phyloP scores from a whole-genome alignment of 35 echinoderm and acorn worm species.

The Diadema setosum region DNA sequence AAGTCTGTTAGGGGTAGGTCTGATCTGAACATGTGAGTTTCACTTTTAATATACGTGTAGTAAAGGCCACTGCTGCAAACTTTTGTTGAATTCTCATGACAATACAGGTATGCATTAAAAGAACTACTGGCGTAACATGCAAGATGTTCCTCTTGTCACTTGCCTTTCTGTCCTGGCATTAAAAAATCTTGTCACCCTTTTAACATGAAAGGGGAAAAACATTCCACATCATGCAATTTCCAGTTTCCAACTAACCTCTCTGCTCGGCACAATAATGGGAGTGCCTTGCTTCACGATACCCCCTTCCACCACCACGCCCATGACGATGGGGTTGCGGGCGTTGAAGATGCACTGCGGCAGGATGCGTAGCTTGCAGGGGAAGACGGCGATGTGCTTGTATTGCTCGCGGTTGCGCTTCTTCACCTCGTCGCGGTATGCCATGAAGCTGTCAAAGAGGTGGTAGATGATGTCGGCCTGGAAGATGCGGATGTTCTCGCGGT shows the following conservation, averaged over 20 bases:
- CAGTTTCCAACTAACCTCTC: conserved; percentile 91
- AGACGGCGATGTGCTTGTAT: conserved; percentile 93
- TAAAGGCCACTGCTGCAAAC: too few species aligned
- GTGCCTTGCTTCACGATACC: conserved; percentile 93
- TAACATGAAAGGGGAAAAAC: too few species aligned
- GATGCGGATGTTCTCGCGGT: conserved; percentile 86
- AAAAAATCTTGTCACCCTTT: too few species aligned
- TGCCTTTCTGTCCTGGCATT: too few species aligned
- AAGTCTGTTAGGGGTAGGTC: too few species aligned
- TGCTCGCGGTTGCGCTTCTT: conserved; percentile 69
- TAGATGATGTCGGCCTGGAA: conserved; percentile 99
- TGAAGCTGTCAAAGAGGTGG: conserved; percentile 94
- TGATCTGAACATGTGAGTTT: too few species aligned
- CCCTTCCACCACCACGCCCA: conserved; percentile 75
- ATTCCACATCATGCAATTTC: too few species aligned
- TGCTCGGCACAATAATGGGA: conserved; percentile 84
- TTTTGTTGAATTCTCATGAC: too few species aligned
- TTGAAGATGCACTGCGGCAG: conserved; percentile 88
- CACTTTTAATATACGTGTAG: too few species aligned
- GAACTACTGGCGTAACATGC: too few species aligned
- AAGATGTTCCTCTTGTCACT: too few species aligned
- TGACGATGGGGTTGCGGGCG: conserved; percentile 87
- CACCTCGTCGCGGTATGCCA: conserved; percentile 61
- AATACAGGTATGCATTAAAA: too few species aligned
- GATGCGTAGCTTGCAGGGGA: conserved; percentile 87